phyloP scores from a whole-genome alignment of 2,888 invertebrate genomes.

The Cyaniris semiargus region DNA sequence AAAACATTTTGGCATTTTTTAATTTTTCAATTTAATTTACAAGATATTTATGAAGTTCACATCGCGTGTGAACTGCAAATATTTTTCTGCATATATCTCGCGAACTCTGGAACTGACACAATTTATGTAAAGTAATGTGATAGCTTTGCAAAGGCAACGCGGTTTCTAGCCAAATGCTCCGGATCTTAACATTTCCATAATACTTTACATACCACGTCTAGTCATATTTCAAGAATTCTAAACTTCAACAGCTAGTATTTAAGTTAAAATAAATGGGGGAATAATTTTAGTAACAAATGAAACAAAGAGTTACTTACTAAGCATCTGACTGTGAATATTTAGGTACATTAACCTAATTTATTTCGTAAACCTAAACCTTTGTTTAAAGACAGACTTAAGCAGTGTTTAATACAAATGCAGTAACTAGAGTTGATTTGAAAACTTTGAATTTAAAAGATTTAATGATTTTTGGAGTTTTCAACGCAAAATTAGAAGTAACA shows the following conservation, averaged over 20 bases:
- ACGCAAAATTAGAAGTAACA: no score
- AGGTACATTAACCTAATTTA: background rate
- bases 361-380: no score
- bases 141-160: constrained; percentile 16
- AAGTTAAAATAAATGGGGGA: background rate
- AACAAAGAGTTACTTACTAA: background rate
- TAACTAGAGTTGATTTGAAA: no score
- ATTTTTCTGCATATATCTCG: background rate
- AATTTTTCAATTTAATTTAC: no score
- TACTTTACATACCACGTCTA: constrained; percentile 26
- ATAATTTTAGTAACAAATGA: background rate
- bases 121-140: constrained; percentile 28
- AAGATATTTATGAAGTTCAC: background rate
- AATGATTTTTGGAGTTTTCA: no score
- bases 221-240: constrained; percentile 18
- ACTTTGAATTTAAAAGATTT: no score
- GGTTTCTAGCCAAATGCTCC: constrained; percentile 20
- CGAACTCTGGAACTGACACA: constrained; percentile 35
- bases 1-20: no score
- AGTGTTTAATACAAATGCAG: no score
- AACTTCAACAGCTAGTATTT: constrained; percentile 5
- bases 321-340: background rate
- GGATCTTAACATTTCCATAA: constrained; percentile 24
- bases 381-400: no score
- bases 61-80: constrained; percentile 14